Evolutionary conservation across 2,797 vertebrate species (phyloP).

Genomic region (Anabacerthia variegaticeps): DNA sequence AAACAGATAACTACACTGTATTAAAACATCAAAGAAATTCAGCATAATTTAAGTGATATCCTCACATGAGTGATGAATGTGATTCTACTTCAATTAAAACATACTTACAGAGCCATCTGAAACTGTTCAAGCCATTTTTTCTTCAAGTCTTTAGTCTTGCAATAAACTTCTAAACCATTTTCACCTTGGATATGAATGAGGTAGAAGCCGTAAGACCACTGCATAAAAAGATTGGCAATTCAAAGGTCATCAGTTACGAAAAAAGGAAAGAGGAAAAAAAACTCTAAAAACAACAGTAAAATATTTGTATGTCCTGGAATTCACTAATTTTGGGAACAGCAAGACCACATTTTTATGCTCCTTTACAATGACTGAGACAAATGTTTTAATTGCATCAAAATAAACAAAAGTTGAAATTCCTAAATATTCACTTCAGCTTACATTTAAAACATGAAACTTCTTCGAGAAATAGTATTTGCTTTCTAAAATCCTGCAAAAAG

Average conservation of each 20-base stretch:
- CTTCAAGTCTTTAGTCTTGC: slow-evolving; percentile 98
- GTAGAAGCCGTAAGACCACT: slow-evolving; percentile 99
- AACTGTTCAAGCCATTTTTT: slow-evolving; percentile 99
- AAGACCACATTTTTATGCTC: neutral
- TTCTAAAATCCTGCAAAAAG: neutral
- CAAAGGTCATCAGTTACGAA: slow-evolving; percentile 19
- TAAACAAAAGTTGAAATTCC: neutral
- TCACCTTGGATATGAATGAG: slow-evolving; percentile 97
- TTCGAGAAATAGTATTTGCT: neutral
- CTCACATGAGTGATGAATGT: neutral
- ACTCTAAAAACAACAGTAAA: neutral
- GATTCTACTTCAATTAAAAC: neutral
- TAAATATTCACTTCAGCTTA: neutral
- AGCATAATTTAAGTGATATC: neutral
- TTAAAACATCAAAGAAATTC: neutral
- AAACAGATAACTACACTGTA: neutral
- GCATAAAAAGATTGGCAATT: slow-evolving; percentile 58
- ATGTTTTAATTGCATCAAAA: neutral
- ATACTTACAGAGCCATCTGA: slow-evolving; percentile 97
- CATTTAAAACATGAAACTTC: neutral
- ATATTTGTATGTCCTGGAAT: neutral
- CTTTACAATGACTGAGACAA: neutral
- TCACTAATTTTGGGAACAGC: neutral
- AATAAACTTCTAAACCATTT: slow-evolving; percentile 95
- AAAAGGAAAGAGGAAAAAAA: accelerated